phyloP scores from a whole-genome alignment of 2,113 vertebrate species.

The Sigmodon hispidus region DNA sequence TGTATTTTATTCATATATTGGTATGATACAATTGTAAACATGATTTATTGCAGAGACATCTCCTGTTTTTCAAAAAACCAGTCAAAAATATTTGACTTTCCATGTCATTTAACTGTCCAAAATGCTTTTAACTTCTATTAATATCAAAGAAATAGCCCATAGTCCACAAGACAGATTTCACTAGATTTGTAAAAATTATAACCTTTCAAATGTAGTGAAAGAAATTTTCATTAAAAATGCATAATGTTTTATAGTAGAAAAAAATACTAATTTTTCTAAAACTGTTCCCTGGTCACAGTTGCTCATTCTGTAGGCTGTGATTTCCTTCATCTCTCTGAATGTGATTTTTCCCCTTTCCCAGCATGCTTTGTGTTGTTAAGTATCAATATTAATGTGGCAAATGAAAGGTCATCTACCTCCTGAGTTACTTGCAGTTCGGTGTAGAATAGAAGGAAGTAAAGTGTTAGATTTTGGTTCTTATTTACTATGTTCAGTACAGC shows the following conservation, averaged over 20 bases:
- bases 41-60: not conserved
- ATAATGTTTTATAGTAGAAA: not conserved
- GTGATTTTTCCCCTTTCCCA: not conserved
- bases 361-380: not conserved
- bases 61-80: not conserved
- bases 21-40: not conserved
- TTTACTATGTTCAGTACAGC: not conserved
- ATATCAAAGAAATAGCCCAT: slow-evolving; percentile 17
- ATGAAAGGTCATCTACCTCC: not conserved
- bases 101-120: not conserved
- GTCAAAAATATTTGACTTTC: slow-evolving; percentile 19
- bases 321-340: not conserved
- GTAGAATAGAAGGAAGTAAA: not conserved
- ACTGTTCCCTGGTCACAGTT: not conserved
- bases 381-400: not conserved
- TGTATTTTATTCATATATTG: not conserved
- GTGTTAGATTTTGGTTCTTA: not conserved
- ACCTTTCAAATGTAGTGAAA: slow-evolving; percentile 9
- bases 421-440: not conserved
- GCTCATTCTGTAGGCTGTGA: not conserved
- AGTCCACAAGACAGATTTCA: not conserved
- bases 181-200: not conserved
- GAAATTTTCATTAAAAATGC: not conserved
- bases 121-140: slow-evolving; percentile 15
- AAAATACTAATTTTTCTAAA: not conserved